Evolutionary conservation across 2,113 vertebrate species (phyloP), one percentile per base, ranked within the genome.

Genomic region (Etheostoma spectabile): DNA sequence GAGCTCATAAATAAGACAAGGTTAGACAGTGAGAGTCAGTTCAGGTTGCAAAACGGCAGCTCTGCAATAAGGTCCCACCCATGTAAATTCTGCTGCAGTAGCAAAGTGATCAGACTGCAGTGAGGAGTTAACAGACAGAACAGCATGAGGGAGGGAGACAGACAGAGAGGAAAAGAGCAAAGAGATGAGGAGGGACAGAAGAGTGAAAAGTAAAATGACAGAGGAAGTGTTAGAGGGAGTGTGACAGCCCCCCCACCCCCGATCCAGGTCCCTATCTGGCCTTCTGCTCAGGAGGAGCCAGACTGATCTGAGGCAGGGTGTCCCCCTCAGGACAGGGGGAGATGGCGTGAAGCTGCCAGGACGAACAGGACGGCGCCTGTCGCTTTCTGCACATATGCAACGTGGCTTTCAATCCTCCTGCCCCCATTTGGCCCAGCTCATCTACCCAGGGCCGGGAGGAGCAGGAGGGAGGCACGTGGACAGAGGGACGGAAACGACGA

Each of bases 31-130:
- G 12, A 64, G 38, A 57, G 66, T 75, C 52, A 53, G 53, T 48
- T 49, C 1, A 2, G 66, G 27, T 46, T 74, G 64, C 56, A 56
- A 27, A 64, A 5, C 7, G 49, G 62, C 55, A 46, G 57, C n/a
- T 82, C 80, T 73, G 70, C 68, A 83, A 60, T 60, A 18, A 79
- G 3, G 74, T 76, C 82, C 89, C 88, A 55, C 72, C 86, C 80
- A 59, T 62, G 51, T 52, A 52, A 30, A 70, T 71, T 72, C 24
- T 90, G 78, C 89, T 80, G 85, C 90, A 84, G 86, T n/a, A 67
- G 87, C 61, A 77, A 78, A 88, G 14, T 0, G 56, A 86, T 80
- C 79, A 77, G 81, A 87, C 84, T 89, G 86, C 88, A 84, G 80
- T 30, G 67, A 77, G 67, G 88, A 78, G 52, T 67, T 80, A 66